Evolutionary conservation across 1,140 invertebrate species (phyloP), one percentile per base, ranked within the genome.

Genomic region (Papilio polytes): DNA sequence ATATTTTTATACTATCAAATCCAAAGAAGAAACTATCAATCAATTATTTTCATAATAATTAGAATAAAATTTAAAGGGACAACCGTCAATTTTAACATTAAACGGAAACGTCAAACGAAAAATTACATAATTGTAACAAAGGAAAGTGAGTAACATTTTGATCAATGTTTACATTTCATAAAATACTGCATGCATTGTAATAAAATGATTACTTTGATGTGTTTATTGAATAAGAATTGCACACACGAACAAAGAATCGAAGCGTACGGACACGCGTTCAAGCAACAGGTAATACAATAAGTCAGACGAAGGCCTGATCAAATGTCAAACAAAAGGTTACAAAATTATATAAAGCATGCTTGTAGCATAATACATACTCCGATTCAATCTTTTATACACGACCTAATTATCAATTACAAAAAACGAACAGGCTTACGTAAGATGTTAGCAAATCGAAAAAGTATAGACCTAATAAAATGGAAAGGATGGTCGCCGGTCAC

Each of bases 271-370:
- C 85, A 87, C 80, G 81, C 78, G 80, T 79, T 44, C 74, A 78
- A 87, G 85, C 91, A 92, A 92, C 91, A 92, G 89, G 89, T 91
- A 90, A 87, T 77, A 84, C 83, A 80, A 81, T 83, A 59, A 59
- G 48, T 80, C 46, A 86, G 87, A 84, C 84, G 85, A 86, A 89
- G 87, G 86, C 87, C 88, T 85, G 85, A 88, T 90, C 89, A 91
- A 91, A 90, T 89, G 89, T 85, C 90, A 90, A 83, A 89, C 87
- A 90, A 91, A 91, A 91, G 90, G 87, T 90, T 91, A 90, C 70
- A 80, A 84, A 82, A 90, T 91, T 90, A 91, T 85, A 83, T 90
- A 91, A 91, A 84, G 66, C 80, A 70, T 70, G 26, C 63, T 70
- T n/a, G 26, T 36, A 31, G 63, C 63, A 78, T 78, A 82, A 84